A percentile compares a stretch with the other conserved stretches of the same genome.
These are phyloP conservation scores for Hypomecis atomaria DNA, from an alignment of 2,888 invertebrate species.

Conservation along the genomic window DNA sequence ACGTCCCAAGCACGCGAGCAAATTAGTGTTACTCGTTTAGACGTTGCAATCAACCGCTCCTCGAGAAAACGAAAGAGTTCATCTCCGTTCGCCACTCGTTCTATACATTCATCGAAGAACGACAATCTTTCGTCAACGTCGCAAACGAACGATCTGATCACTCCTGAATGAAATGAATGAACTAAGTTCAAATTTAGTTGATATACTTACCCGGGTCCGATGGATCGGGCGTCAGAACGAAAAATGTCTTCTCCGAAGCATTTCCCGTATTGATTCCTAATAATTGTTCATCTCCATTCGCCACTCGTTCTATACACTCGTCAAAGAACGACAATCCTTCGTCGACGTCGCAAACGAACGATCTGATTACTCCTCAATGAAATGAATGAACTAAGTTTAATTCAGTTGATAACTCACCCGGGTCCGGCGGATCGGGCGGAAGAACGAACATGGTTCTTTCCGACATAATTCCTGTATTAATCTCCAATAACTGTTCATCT, in stretches of 20 bases:
- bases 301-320: too few relatives aligned
- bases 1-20: too few relatives aligned
- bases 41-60: too few relatives aligned
- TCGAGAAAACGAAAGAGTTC: too few relatives aligned
- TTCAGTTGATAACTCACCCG: constrained; percentile 54
- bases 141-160: too few relatives aligned
- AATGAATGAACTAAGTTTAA: not conserved
- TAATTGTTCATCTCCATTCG: too few relatives aligned
- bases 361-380: not conserved
- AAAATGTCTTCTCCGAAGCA: constrained; percentile 95
- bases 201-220: constrained; percentile 69
- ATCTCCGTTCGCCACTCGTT: too few relatives aligned
- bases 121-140: too few relatives aligned
- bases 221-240: constrained; percentile 96
- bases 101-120: too few relatives aligned
- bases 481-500: constrained; percentile 89
- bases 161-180: not conserved
- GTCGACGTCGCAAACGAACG: too few relatives aligned
- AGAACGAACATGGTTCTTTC: constrained; percentile 98
- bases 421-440: constrained; percentile 91
- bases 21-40: too few relatives aligned
- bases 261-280: constrained; percentile 92
- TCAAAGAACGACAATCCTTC: too few relatives aligned
- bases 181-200: not conserved
- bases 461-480: constrained; percentile 90